Percentiles rank a stretch among this genome's conserved stretches.
Evolutionary conservation across 1,140 invertebrate genomes (phyloP).

Genomic region (Eumeta japonica): DNA sequence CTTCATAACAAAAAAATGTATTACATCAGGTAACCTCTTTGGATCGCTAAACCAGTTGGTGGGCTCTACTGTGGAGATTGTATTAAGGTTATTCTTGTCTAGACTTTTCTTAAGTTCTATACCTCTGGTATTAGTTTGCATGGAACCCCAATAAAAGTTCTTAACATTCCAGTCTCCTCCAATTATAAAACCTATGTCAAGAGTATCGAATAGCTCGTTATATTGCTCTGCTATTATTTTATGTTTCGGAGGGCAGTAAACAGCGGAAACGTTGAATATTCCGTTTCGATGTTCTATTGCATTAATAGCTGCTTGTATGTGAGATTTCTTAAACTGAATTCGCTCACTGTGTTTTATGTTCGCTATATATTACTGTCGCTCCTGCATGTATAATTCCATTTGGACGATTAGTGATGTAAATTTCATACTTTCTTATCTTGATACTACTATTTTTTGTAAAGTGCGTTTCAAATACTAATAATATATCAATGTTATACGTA

Average conservation of each 20-base stretch:
- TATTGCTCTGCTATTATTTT: conserved; percentile 8
- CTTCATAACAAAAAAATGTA: conserved; percentile 25
- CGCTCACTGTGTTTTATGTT: too few species aligned
- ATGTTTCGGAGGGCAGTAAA: conserved; percentile 19
- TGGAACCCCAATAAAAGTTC: conserved; percentile 36
- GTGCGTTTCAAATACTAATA: conserved; percentile 16
- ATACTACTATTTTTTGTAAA: conserved; percentile 7
- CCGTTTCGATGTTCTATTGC: conserved; percentile 8
- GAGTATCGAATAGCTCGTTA: conserved; percentile 7
- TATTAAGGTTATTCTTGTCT: too few species aligned
- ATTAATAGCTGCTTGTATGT: too few species aligned
- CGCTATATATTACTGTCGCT: conserved; percentile 11
- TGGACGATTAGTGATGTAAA: conserved; percentile 12
- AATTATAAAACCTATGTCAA: conserved; percentile 10
- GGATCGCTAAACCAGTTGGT: too few species aligned
- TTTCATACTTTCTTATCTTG: conserved; percentile 6
- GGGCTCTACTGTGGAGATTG: too few species aligned
- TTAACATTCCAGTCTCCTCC: too few species aligned
- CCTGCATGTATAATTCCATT: conserved; percentile 13
- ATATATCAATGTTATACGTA: conserved; percentile 12
- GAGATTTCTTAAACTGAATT: conserved; percentile 14
- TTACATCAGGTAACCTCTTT: conserved; percentile 30
- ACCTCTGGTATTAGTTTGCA: too few species aligned
- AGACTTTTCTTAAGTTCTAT: too few species aligned
- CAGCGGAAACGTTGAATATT: conserved; percentile 10